Conservation (phyloP, 2,888 invertebrate genomes). For the Trichacis sp. region DNA sequence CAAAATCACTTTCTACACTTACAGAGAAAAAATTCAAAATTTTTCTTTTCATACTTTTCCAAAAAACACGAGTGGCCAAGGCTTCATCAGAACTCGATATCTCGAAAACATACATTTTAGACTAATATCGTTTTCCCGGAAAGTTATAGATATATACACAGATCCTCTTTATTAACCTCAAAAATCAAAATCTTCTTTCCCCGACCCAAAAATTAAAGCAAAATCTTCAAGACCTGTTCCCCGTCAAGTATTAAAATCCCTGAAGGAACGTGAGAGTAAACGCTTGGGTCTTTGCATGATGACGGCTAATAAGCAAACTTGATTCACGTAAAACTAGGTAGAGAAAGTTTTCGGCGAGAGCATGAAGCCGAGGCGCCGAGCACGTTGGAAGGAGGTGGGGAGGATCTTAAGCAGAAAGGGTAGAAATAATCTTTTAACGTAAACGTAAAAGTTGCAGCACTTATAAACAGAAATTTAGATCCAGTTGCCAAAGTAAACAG, state of each 20-base stretch:
- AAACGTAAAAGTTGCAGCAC: constrained; percentile 56
- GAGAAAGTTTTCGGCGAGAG: not conserved
- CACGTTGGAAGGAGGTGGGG: not conserved
- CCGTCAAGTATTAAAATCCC: not conserved
- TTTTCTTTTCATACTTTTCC: no score
- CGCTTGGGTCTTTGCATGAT: not conserved
- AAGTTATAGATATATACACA: no score
- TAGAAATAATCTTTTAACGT: constrained; percentile 58
- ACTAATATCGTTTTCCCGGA: no score
- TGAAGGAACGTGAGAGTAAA: not conserved
- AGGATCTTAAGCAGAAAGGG: constrained; percentile 11
- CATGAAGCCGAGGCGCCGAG: constrained; percentile 3
- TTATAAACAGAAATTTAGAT: constrained; percentile 66
- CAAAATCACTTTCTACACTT: no score
- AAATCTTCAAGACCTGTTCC: no score
- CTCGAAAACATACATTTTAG: no score
- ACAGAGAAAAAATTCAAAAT: no score
- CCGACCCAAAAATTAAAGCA: no score
- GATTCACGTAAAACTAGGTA: constrained; percentile 8
- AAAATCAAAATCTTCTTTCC: no score
- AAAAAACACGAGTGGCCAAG: no score
- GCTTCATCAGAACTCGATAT: no score
- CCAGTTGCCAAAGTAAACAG: constrained; percentile 62
- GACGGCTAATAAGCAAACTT: not conserved
- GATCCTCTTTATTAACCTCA: no score